These are phyloP conservation scores for Lepus europaeus DNA, from an alignment of 2,113 vertebrate genomes.

Conservation along the genomic window DNA sequence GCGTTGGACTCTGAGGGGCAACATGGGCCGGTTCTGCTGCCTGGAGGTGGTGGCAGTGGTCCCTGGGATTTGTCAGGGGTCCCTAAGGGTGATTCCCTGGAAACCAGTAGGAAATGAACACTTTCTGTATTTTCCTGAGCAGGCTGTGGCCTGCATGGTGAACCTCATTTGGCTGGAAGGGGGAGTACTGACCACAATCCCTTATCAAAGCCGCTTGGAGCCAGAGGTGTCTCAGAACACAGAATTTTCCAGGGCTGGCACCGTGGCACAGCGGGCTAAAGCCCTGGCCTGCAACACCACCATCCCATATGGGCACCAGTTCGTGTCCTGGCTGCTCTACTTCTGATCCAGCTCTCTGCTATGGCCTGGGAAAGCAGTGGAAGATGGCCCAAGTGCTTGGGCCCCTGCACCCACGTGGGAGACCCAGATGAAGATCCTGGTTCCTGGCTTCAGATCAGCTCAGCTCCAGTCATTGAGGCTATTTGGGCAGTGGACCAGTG, in stretches of 20 bases:
- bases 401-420: too few species aligned
- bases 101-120: background rate
- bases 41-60: background rate
- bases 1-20: background rate
- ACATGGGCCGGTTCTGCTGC: background rate
- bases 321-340: too few species aligned
- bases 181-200: background rate
- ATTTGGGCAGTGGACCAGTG: too few species aligned
- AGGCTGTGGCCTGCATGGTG: background rate
- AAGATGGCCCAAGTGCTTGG: too few species aligned
- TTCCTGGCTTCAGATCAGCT: too few species aligned
- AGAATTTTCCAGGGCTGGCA: constrained; percentile 11
- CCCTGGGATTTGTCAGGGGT: background rate
- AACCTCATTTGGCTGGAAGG: background rate
- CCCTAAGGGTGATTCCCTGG: background rate
- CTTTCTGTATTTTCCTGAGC: background rate
- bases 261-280: too few species aligned
- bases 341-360: too few species aligned
- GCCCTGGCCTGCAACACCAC: too few species aligned
- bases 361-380: too few species aligned
- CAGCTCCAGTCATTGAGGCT: too few species aligned
- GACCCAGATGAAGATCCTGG: too few species aligned
- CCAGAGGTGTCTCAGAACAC: background rate
- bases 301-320: too few species aligned
- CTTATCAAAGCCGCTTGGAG: background rate